phyloP scores from a whole-genome alignment of 2,888 invertebrate genomes.

The Eueremaeus valkanovi region DNA sequence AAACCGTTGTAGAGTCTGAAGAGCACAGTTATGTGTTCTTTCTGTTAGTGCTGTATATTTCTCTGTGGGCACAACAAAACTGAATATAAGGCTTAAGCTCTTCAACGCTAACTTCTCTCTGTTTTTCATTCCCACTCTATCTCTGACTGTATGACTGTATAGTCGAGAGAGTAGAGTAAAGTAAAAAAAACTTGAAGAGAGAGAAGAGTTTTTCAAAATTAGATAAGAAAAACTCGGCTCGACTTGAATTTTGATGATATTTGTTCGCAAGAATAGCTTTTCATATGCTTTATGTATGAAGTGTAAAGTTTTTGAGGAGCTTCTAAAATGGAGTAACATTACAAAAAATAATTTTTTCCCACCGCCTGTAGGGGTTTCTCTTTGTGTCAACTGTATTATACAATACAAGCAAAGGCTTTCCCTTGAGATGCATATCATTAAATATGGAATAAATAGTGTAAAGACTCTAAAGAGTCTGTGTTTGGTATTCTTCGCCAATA shows the following conservation, averaged over 20 bases:
- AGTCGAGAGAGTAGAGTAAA: too few relatives aligned
- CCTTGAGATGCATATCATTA: slow-evolving; percentile 31
- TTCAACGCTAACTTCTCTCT: slow-evolving; percentile 9
- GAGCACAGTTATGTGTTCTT: background rate
- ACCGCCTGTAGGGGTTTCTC: slow-evolving; percentile 24
- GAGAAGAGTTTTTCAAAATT: slow-evolving; percentile 27
- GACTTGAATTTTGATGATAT: slow-evolving; percentile 31
- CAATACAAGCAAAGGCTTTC: slow-evolving; percentile 23
- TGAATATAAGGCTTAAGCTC: slow-evolving; percentile 13
- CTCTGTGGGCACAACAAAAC: slow-evolving; percentile 29
- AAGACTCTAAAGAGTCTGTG: background rate
- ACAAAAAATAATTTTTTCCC: slow-evolving; percentile 20
- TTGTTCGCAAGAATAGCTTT: slow-evolving; percentile 14
- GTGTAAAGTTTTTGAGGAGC: slow-evolving; percentile 20
- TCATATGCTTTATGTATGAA: slow-evolving; percentile 19
- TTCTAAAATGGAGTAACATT: slow-evolving; percentile 27
- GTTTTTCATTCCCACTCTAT: background rate
- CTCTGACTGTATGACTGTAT: background rate
- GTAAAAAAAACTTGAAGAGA: too few relatives aligned
- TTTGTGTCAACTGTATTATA: slow-evolving; percentile 31
- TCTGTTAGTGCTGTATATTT: background rate
- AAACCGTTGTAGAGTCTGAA: background rate
- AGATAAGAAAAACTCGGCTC: slow-evolving; percentile 16
- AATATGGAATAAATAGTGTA: background rate
- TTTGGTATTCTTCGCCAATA: slow-evolving; percentile 17